Base-by-base conservation (phyloP, 2,888 invertebrate genomes). In the Sceliomorpha sp. region DNA sequence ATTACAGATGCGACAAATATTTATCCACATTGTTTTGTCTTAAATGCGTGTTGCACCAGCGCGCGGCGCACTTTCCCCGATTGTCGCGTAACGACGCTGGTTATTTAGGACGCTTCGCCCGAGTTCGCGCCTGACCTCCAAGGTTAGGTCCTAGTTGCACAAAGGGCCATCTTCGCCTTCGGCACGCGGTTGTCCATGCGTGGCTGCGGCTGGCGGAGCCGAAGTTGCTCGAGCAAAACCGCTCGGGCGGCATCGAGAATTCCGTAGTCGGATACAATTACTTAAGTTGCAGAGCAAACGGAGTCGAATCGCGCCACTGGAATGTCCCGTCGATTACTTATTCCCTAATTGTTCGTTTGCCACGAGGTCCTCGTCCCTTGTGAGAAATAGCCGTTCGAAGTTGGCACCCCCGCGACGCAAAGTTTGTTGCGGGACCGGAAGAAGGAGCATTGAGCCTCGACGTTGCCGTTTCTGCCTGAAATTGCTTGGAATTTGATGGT, bases 21-120 rank as follows among this genome's bases (percentile, higher is more conserved):
- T 85, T 85, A 83, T 83, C 79, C 68, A 77, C 83, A 80, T 82
- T 81, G 84, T 84, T 85, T 83, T 74, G 71, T 75, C 72, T 70
- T 58, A 66, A 73, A 60, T 59, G 55, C 70, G 60, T 36, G 24
- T 5, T 7, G 24, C 4, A 24, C 3, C 40, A 53, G 55, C 60
- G 50, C 34, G n/a, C n/a, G n/a, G 17, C 45, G 48, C 40, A 31
- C 31, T 58, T 42, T 31, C 50, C 44, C 44, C 60, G 53, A 60
- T 66, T 26, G 37, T 39, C 63, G 70, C 73, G 63, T 74, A 72
- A 63, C 48, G 50, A 62, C 34, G 62, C 59, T 36, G 55, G 63
- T 78, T 78, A 79, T 80, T 81, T 62, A 66, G 75, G 72, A 70
- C 67, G 75, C 77, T 66, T 60, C 72, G 50, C 58, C 69, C 79